These are phyloP conservation scores for Eidolon helvum DNA, from an alignment of 2,113 vertebrate species.

Conservation along the genomic window DNA sequence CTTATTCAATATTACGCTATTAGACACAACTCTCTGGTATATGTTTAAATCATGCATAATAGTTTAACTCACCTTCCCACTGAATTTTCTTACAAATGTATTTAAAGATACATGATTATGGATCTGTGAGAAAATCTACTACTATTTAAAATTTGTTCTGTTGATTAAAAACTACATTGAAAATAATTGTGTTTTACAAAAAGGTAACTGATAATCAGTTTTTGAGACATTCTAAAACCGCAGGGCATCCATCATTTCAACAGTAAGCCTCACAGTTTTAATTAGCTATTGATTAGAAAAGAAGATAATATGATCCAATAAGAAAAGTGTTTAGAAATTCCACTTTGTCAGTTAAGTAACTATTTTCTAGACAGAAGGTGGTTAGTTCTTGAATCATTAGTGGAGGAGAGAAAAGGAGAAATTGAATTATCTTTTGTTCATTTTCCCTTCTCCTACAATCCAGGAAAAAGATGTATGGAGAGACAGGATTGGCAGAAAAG, in stretches of 20 bases:
- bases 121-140: neutral
- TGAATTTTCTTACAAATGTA: neutral
- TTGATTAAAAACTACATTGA: slow-evolving; percentile 10
- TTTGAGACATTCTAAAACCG: neutral
- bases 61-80: neutral
- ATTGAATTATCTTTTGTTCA: neutral
- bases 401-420: neutral
- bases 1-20: neutral
- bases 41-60: neutral
- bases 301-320: neutral
- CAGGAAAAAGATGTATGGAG: neutral
- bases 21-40: neutral
- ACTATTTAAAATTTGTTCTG: neutral
- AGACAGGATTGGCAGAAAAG: neutral
- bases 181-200: neutral
- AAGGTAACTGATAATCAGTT: neutral
- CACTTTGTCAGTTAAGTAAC: neutral
- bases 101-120: neutral
- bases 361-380: neutral
- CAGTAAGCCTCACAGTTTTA: neutral
- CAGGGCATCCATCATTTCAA: neutral
- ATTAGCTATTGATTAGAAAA: slow-evolving; percentile 51
- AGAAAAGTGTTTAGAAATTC: neutral
- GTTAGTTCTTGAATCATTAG: neutral
- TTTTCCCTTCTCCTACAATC: neutral